Evolutionary conservation across 2,888 invertebrate species (phyloP).

Genomic region (Hirudinaria manillensis): DNA sequence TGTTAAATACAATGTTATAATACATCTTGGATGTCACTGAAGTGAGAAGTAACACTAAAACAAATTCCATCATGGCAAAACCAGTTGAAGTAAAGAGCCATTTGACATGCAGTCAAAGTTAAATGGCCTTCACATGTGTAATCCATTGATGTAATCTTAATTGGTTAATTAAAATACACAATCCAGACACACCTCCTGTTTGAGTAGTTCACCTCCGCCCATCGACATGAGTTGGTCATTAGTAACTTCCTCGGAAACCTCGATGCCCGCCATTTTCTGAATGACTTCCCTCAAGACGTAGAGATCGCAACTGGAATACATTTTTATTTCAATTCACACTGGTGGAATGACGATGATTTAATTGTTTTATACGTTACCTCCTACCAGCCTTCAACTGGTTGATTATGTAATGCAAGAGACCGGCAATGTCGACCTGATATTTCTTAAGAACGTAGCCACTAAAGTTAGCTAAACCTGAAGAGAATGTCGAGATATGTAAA

Average conservation of each 20-base stretch:
- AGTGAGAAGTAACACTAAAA: background rate
- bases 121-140: no score
- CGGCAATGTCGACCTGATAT: slow-evolving; percentile 89
- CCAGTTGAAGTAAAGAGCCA: background rate
- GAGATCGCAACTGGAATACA: slow-evolving; percentile 66
- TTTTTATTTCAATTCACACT: no score
- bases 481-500: background rate
- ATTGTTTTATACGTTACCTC: slow-evolving; percentile 62
- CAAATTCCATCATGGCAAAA: background rate
- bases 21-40: no score
- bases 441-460: slow-evolving; percentile 94
- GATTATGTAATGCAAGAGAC: slow-evolving; percentile 89
- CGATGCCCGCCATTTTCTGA: slow-evolving; percentile 98
- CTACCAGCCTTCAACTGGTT: slow-evolving; percentile 93
- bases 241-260: slow-evolving; percentile 91
- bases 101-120: no score
- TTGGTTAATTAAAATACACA: background rate
- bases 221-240: slow-evolving; percentile 91
- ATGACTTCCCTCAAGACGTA: slow-evolving; percentile 92
- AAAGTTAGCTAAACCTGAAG: slow-evolving; percentile 71
- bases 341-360: background rate
- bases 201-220: slow-evolving; percentile 88
- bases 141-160: no score
- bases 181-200: slow-evolving; percentile 70
- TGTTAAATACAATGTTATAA: slow-evolving; percentile 35